Conservation (phyloP, 2,797 vertebrate species). For the Orientallactaga sibirica region DNA sequence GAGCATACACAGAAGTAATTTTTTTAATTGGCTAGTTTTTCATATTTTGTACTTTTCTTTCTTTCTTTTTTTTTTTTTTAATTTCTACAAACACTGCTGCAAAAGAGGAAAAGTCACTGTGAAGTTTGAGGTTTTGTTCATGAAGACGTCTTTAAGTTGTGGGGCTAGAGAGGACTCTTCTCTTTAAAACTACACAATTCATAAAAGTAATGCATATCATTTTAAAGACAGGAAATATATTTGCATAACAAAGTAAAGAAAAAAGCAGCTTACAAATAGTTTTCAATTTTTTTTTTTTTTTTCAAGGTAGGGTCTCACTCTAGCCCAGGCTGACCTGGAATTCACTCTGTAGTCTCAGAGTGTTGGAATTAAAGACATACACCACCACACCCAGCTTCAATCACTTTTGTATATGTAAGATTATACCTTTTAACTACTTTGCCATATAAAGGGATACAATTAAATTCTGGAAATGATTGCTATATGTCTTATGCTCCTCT, state of each 20-base stretch:
- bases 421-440: slow-evolving; percentile 6
- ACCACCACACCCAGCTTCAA: too few relatives aligned
- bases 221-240: not conserved
- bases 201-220: not conserved
- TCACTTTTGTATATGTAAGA: slow-evolving; percentile 8
- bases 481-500: not conserved
- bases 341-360: too few relatives aligned
- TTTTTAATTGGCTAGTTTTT: slow-evolving; percentile 81
- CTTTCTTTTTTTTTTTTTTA: slow-evolving; percentile 7
- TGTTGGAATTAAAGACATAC: too few relatives aligned
- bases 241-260: slow-evolving; percentile 19
- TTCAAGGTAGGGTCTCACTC: too few relatives aligned
- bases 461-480: slow-evolving; percentile 34
- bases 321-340: too few relatives aligned
- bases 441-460: slow-evolving; percentile 4
- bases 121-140: slow-evolving; percentile 56
- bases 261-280: not conserved
- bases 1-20: slow-evolving; percentile 77
- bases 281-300: not conserved
- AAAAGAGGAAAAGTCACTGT: slow-evolving; percentile 58
- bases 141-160: slow-evolving; percentile 16
- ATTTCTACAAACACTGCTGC: slow-evolving; percentile 46
- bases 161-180: not conserved
- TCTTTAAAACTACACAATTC: not conserved
- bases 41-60: slow-evolving; percentile 77